Conservation (phyloP, 2,888 invertebrate genomes). For the Thalpophila matura region DNA sequence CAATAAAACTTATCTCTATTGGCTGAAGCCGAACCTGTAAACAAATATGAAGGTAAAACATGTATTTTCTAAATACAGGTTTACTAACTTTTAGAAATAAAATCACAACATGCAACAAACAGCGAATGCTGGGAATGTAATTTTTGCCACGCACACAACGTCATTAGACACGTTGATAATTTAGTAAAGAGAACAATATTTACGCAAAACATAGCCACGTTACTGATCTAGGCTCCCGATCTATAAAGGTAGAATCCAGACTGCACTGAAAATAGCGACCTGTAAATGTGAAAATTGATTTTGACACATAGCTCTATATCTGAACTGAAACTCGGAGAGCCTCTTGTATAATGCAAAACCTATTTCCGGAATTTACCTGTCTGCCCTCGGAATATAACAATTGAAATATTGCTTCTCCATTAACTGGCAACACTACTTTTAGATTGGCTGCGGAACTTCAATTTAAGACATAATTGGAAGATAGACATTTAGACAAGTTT, state of each 20-base stretch:
- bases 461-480: constrained; percentile 43
- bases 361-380: constrained; percentile 77
- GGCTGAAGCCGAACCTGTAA: no score
- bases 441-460: constrained; percentile 56
- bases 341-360: constrained; percentile 81
- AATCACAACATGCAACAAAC: no score
- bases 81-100: no score
- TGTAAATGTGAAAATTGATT: constrained; percentile 87
- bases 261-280: constrained; percentile 85
- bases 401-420: constrained; percentile 73
- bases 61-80: no score
- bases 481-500: constrained; percentile 47
- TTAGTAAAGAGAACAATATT: not conserved
- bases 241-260: constrained; percentile 70
- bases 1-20: no score
- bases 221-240: constrained; percentile 57
- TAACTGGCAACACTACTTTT: constrained; percentile 65
- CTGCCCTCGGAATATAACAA: constrained; percentile 75
- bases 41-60: no score
- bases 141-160: no score
- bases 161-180: no score
- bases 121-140: no score
- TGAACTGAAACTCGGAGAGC: constrained; percentile 73
- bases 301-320: constrained; percentile 83
- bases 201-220: not conserved